Evolutionary conservation across 2,797 vertebrate genomes (phyloP).

Genomic region (Onychomys torridus): DNA sequence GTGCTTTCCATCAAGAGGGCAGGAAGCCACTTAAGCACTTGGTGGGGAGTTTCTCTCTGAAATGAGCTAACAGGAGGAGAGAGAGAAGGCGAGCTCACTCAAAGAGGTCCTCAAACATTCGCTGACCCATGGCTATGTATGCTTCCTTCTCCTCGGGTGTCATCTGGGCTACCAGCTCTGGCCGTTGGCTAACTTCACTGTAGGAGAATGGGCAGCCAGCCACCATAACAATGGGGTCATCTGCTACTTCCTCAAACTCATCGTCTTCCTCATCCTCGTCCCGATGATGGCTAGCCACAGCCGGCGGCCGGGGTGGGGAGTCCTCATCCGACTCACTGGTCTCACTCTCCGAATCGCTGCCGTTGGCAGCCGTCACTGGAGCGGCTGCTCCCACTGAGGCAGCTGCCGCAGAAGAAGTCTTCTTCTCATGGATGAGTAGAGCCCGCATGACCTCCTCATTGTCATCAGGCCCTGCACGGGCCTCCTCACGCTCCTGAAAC

Average conservation of each 20-base stretch:
- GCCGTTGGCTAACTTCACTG: constrained; percentile 95
- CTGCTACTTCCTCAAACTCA: constrained; percentile 95
- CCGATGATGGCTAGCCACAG: constrained; percentile 57
- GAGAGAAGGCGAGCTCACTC: constrained; percentile 70
- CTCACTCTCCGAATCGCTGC: constrained; percentile 97
- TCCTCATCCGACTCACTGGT: constrained; percentile 98
- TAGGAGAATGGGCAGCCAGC: constrained; percentile 93
- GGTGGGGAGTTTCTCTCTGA: constrained; percentile 51
- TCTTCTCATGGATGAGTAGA: constrained; percentile 98
- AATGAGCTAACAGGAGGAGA: constrained; percentile 36
- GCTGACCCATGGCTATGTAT: constrained; percentile 97
- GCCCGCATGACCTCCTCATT: constrained; percentile 99
- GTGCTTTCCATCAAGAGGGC: constrained; percentile 25
- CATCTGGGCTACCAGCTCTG: constrained; percentile 97
- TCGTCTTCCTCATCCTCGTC: constrained; percentile 94
- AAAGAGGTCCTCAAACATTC: constrained; percentile 95
- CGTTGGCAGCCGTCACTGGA: constrained; percentile 85
- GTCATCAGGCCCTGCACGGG: constrained; percentile 89
- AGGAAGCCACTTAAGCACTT: constrained; percentile 51
- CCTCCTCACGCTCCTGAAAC: constrained; percentile 89
- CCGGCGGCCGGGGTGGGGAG: constrained; percentile 85
- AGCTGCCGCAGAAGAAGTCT: constrained; percentile 84
- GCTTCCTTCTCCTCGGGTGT: constrained; percentile 96
- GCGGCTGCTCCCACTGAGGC: constrained; percentile 80
- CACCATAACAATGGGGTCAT: constrained; percentile 93